Evolutionary conservation across 2,797 vertebrate genomes (phyloP).

Genomic region (Lithobates sylvaticus): DNA sequence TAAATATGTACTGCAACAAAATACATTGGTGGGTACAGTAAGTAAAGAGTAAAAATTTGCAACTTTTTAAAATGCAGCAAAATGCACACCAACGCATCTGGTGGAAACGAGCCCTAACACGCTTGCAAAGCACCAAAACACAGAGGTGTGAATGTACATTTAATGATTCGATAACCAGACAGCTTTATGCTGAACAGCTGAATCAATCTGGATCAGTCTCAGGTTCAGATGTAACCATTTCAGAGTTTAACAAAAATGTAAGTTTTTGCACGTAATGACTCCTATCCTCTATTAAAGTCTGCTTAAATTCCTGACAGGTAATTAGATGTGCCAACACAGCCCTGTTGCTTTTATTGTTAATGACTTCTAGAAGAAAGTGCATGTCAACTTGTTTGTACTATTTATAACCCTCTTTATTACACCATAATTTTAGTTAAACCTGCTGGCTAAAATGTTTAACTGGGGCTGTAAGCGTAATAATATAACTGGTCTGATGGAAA

Average conservation of each 20-base stretch:
- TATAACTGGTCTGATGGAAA: constrained; percentile 12
- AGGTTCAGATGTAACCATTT: not conserved
- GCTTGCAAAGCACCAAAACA: too few species aligned
- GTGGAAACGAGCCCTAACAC: too few species aligned
- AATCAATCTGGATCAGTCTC: not conserved
- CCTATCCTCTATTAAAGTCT: not conserved
- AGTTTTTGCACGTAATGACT: not conserved
- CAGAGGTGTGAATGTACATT: too few species aligned
- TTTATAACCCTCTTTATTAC: constrained; percentile 36
- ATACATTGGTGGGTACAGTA: too few species aligned
- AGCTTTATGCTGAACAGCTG: too few species aligned
- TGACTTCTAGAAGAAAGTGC: constrained; percentile 19
- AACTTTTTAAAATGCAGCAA: too few species aligned
- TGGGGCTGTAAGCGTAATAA: constrained; percentile 13
- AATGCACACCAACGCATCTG: too few species aligned
- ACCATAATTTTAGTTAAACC: constrained; percentile 12
- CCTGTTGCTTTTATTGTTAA: constrained; percentile 1
- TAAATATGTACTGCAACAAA: too few species aligned
- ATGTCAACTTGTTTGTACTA: constrained; percentile 15
- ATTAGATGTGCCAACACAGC: not conserved
- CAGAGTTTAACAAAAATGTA: not conserved
- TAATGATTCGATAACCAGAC: too few species aligned
- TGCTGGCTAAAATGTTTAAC: constrained; percentile 23
- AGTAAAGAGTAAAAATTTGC: too few species aligned
- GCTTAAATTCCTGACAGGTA: constrained; percentile 16